Base-by-base conservation (phyloP, 2,113 vertebrate species). In the Hydrolagus affinis region DNA sequence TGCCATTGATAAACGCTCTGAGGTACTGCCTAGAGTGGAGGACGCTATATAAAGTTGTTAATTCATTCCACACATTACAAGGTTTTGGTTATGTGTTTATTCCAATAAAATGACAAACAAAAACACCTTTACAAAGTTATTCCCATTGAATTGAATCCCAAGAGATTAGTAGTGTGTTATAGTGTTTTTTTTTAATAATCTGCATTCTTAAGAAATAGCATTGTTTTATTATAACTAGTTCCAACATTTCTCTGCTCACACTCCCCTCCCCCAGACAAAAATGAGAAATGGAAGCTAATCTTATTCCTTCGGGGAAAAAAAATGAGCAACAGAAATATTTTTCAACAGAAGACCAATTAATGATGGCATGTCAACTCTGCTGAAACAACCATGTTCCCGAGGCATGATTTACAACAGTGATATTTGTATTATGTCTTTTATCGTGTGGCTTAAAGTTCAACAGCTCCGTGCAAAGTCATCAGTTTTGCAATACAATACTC, bases 91-190 rank as follows among this genome's bases (percentile, higher is more conserved):
- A 83, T 62, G 28, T 11, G 28, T 83, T 83, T 83, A 83, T 32
- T 83, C 60, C 78, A 83, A 83, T 83, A 83, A 83, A 83, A 83
- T 30, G 78, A 77, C 62, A 83, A 83, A 60, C 15, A 30, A 66
- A 83, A 83, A 21, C 78, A 32, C 66, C 59, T 83, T 83, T 30
- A 83, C 78, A 83, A 83, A 83, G 62, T 68, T 17, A 83, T 19
- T 62, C 66, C 62, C 78, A 83, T 25, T 66, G 59, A 14, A 17
- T 66, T 10, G 64, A 62, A 83, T 30, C 60, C 15, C 23, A 83
- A 83, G 62, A 72, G 10, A 83, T 25, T 83, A 83, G 30, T 83
- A 32, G 78, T 83, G 78, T 66, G 62, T 83, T 32, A 60, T 83
- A 83, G 62, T 68, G 78, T 64, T 83, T 83, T 66, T 66, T 83